These are phyloP conservation scores for Amphipyra berbera DNA, from an alignment of 2,888 invertebrate species.

Conservation along the genomic window DNA sequence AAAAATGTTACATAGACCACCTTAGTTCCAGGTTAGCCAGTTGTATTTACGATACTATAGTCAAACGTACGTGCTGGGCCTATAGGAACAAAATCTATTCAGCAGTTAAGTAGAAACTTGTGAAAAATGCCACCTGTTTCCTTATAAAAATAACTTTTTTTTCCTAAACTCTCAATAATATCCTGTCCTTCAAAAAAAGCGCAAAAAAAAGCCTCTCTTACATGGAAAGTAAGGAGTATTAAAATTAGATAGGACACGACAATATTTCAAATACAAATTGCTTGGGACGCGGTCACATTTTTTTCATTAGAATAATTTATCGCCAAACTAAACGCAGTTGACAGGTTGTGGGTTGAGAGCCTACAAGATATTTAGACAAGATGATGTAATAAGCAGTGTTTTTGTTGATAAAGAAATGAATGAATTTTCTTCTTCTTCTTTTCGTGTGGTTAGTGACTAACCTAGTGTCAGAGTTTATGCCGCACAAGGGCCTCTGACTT, in stretches of 20 bases:
- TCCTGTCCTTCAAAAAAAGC: slow-evolving; percentile 10
- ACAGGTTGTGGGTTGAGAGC: slow-evolving; percentile 14
- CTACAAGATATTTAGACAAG: slow-evolving; percentile 9
- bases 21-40: too few relatives aligned
- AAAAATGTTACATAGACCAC: too few relatives aligned
- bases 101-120: too few relatives aligned
- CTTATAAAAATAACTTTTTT: slow-evolving; percentile 10
- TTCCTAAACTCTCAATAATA: slow-evolving; percentile 4
- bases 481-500: too few relatives aligned
- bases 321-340: slow-evolving; percentile 34
- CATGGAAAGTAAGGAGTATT: slow-evolving; percentile 40
- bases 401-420: too few relatives aligned
- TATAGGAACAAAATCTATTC: too few relatives aligned
- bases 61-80: too few relatives aligned
- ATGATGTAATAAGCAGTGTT: neutral
- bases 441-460: too few relatives aligned
- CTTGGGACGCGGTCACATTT: slow-evolving; percentile 62
- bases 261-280: slow-evolving; percentile 63
- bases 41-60: too few relatives aligned
- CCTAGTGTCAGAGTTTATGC: too few relatives aligned
- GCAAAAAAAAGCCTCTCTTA: slow-evolving; percentile 6
- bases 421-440: too few relatives aligned
- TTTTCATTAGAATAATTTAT: slow-evolving; percentile 64
- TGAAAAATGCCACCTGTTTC: neutral
- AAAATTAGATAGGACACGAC: slow-evolving; percentile 43